A percentile compares a stretch with the other conserved stretches of the same genome.
Conservation (phyloP, 2,888 invertebrate genomes). For the Eristalis tenax region DNA sequence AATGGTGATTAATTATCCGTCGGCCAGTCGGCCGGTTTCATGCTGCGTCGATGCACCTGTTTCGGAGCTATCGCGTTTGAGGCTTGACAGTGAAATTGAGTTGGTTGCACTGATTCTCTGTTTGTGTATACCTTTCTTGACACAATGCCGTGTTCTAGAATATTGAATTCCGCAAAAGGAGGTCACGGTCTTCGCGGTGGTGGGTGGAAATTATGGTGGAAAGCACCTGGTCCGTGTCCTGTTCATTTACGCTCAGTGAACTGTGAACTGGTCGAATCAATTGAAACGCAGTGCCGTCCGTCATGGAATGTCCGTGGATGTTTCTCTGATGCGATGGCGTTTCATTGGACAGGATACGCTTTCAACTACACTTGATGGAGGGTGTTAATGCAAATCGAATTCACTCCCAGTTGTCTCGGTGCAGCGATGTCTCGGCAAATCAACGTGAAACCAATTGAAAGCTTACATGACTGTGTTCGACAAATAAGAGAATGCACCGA, state of each 20-base stretch:
- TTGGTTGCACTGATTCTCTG: not conserved
- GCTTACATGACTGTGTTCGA: no score
- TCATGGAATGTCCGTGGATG: not conserved
- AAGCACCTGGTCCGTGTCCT: not conserved
- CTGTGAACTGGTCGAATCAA: not conserved
- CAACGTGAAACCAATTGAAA: no score
- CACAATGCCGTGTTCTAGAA: not conserved
- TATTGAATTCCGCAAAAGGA: not conserved
- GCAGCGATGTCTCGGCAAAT: no score
- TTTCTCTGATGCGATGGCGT: not conserved
- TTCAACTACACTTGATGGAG: not conserved
- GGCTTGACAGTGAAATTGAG: not conserved
- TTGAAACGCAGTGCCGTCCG: not conserved
- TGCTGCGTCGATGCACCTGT: slow-evolving; percentile 1
- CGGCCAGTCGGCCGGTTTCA: not conserved
- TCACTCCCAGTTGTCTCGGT: no score
- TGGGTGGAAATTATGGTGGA: not conserved
- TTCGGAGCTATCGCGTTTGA: not conserved
- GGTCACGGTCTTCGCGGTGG: not conserved
- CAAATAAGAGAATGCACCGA: no score
- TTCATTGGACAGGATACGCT: not conserved
- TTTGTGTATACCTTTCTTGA: not conserved
- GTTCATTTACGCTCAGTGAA: not conserved
- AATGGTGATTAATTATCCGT: slow-evolving; percentile 5
- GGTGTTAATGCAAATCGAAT: no score